phyloP scores from a whole-genome alignment of 2,888 invertebrate genomes.

The Tuberolachnus salignus region DNA sequence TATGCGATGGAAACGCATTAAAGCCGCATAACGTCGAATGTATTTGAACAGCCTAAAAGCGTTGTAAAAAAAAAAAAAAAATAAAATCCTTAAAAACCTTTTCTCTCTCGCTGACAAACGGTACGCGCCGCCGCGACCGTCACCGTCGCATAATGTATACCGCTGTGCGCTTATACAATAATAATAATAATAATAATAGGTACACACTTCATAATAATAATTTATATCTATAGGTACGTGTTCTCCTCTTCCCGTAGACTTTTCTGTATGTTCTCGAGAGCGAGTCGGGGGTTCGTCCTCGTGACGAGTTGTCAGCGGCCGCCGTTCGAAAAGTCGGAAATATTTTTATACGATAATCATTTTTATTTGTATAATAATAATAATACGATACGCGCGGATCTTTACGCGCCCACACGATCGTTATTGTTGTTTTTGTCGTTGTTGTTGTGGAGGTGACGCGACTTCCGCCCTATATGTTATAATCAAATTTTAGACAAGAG shows the following conservation, averaged over 20 bases:
- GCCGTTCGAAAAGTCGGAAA: neutral
- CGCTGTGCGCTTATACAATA: too few species aligned
- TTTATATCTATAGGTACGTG: too few species aligned
- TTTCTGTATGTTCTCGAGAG: too few species aligned
- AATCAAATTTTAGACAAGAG: too few species aligned
- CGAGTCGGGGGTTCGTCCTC: neutral
- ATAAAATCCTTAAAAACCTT: neutral
- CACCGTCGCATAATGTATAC: too few species aligned
- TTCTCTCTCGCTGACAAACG: constrained; percentile 17
- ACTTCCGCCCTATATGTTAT: neutral
- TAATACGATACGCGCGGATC: neutral
- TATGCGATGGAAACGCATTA: constrained; percentile 48
- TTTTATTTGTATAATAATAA: neutral
- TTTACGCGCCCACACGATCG: neutral
- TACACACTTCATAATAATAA: too few species aligned
- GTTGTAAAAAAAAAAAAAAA: constrained; percentile 23
- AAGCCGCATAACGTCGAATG: constrained; percentile 24
- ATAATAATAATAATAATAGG: too few species aligned
- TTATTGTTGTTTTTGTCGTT: neutral
- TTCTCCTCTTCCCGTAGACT: too few species aligned
- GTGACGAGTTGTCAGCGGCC: constrained; percentile 28
- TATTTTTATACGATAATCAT: neutral
- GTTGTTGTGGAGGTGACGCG: neutral
- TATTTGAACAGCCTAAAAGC: constrained; percentile 49
- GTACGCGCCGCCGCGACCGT: neutral